A percentile compares a stretch with the other conserved stretches of the same genome.
phyloP scores from a whole-genome alignment of 2,113 vertebrate species.

The Marcusenius ussheri region DNA sequence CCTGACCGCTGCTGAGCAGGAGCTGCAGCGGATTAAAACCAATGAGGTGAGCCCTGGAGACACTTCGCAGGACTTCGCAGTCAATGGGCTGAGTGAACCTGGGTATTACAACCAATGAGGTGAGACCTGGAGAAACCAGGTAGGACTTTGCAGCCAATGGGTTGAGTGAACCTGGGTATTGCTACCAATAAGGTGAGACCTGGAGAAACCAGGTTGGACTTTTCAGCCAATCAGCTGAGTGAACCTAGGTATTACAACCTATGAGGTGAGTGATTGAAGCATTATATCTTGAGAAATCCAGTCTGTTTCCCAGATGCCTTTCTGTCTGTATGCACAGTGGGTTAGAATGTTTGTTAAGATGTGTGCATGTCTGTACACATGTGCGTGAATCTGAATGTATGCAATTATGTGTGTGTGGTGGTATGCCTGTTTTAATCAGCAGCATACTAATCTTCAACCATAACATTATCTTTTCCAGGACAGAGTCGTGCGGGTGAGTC shows the following conservation, averaged over 20 bases:
- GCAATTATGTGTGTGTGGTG: not conserved
- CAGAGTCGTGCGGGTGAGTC: conserved; percentile 63
- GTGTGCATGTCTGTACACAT: not conserved
- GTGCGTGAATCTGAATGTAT: not conserved
- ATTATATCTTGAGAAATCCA: not conserved
- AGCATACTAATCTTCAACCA: not conserved
- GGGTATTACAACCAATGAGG: not conserved
- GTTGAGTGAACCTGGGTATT: not conserved
- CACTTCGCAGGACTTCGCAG: not conserved
- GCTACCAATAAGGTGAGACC: not conserved
- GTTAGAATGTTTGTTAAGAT: not conserved
- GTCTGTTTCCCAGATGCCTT: not conserved
- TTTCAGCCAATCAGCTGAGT: not conserved
- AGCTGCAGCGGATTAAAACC: conserved; percentile 86
- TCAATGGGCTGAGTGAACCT: not conserved
- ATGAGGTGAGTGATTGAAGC: not conserved
- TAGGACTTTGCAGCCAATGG: not conserved
- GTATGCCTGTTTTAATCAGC: not conserved
- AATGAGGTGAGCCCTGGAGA: conserved; percentile 72
- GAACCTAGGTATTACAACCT: not conserved
- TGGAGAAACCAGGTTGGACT: not conserved
- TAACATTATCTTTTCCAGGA: conserved; percentile 44
- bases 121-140: not conserved
- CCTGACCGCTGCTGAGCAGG: conserved; percentile 81
- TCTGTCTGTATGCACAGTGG: not conserved